Evolutionary conservation across 2,113 vertebrate species (phyloP), one percentile per base, ranked within the genome.

Genomic region (Nesospiza acunhae): DNA sequence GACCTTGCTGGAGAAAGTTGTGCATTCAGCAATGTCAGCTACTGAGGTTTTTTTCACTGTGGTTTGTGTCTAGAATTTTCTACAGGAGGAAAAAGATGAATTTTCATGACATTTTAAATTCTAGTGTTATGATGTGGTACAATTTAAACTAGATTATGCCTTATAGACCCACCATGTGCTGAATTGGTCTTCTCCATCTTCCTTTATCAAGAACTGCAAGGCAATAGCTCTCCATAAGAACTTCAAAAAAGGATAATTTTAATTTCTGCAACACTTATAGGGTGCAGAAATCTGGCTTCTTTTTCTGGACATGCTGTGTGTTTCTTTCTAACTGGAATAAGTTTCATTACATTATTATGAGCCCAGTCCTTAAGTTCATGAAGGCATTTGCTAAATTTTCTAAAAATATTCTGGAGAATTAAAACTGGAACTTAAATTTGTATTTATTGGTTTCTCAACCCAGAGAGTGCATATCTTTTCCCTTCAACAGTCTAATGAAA

Each of bases 1-100:
- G 73, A 96, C 91, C 89, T 96, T 95, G 89, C 56, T 94, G 87
- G 52, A 87, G 55, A 78, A 89, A 86, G 39, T 47, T 89, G 26
- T 70, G 56, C 15, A 27, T 67, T 93, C 87, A 70, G 95, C 91
- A 87, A 26, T 17, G 52, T 47, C 60, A 62, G 73, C 59, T 86
- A 41, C 46, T 4, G 4, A 81, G 26, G 9, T 2, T 59, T n/a
- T 84, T 50, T 52, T 91, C 20, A 2, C 42, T 55, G 60, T 46
- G 23, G 20, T 77, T 84, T 84, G 7, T 74, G 31, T 33, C 42
- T 63, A 23, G 63, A 41, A 12, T 77, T 74, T 75, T 30, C 23
- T 35, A 39, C 1, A 2, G 17, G 24, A 82, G 16, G 33, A 42
- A 74, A 58, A 86, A 10, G 9, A 44, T 77, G 26, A 53, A 53